Percentiles rank a stretch among this genome's conserved stretches.
Conservation (phyloP, 2,888 invertebrate species). For the Lasioglossum leucozonium region DNA sequence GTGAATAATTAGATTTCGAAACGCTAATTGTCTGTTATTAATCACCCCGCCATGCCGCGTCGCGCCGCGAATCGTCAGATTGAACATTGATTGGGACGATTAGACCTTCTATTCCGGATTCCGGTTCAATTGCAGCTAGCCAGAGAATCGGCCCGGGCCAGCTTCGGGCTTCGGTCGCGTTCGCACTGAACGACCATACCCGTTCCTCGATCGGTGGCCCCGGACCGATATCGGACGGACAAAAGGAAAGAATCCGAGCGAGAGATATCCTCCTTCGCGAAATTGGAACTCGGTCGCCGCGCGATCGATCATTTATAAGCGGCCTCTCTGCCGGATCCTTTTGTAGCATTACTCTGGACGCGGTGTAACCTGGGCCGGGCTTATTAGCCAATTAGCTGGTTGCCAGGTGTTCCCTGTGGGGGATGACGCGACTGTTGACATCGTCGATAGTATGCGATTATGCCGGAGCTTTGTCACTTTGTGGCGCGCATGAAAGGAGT, state of each 20-base stretch:
- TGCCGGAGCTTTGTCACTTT: background rate
- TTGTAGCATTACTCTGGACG: background rate
- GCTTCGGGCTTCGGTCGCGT: conserved; percentile 47
- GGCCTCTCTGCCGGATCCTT: background rate
- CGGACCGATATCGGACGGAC: conserved; percentile 4
- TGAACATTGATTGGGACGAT: conserved; percentile 72
- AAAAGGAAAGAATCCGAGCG: conserved; percentile 23
- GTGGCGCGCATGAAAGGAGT: background rate
- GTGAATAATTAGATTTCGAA: conserved; percentile 72
- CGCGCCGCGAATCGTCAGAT: conserved; percentile 50
- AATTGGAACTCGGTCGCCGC: conserved; percentile 26
- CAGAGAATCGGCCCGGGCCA: background rate
- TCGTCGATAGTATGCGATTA: background rate
- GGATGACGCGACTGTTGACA: background rate
- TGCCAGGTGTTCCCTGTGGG: background rate
- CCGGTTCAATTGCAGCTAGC: conserved; percentile 54
- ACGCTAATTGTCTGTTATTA: conserved; percentile 73
- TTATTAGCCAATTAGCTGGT: conserved; percentile 4
- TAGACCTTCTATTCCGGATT: conserved; percentile 60
- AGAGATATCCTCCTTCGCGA: conserved; percentile 26
- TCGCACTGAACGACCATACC: conserved; percentile 30
- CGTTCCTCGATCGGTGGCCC: conserved; percentile 13
- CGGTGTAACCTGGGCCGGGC: background rate
- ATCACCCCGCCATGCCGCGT: conserved; percentile 53
- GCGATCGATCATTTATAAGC: conserved; percentile 10